These are phyloP conservation scores for Deroplatys truncata DNA, from an alignment of 2,888 invertebrate species.

Conservation along the genomic window DNA sequence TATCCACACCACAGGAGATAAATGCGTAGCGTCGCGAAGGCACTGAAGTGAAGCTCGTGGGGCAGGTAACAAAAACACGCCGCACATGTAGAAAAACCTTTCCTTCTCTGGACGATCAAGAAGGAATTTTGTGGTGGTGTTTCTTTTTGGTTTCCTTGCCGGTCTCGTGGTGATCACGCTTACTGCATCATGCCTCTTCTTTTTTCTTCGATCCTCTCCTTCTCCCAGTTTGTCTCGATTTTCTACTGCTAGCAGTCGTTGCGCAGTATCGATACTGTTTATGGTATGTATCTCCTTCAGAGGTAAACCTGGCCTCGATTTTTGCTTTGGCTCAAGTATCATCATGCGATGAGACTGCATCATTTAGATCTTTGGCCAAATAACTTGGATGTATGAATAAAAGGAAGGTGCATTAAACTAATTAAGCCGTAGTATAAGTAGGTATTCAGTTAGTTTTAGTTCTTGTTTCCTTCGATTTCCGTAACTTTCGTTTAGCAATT, in stretches of 20 bases:
- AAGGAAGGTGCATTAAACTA: fast-evolving
- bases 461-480: too few species aligned
- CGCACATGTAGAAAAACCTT: not conserved
- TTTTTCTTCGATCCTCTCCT: not conserved
- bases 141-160: not conserved
- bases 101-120: not conserved
- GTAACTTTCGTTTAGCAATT: too few species aligned
- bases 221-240: not conserved
- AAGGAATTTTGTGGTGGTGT: not conserved
- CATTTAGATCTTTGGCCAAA: too few species aligned
- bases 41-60: not conserved
- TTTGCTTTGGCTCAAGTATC: not conserved
- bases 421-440: too few species aligned
- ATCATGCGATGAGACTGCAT: not conserved
- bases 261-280: not conserved
- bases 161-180: not conserved
- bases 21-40: not conserved
- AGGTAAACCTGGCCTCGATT: not conserved
- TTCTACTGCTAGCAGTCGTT: not conserved
- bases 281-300: not conserved
- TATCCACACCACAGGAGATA: not conserved
- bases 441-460: too few species aligned
- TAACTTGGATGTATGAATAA: too few species aligned
- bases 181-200: not conserved
- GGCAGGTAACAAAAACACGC: not conserved